phyloP scores from a whole-genome alignment of 2,888 invertebrate species.

The Corythucha ciliata region DNA sequence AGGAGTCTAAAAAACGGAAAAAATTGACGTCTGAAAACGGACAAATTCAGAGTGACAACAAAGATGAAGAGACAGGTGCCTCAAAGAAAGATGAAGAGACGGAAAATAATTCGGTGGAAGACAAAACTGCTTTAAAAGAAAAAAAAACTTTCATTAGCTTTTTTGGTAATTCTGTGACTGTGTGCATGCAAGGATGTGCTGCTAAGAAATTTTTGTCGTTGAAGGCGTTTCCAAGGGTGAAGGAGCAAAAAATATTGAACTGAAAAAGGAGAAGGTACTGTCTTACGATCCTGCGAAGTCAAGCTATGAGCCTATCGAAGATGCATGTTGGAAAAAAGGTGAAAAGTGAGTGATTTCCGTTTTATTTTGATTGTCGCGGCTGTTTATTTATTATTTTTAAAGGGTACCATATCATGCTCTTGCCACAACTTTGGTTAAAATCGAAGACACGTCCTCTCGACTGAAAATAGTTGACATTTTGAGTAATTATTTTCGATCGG shows the following conservation, averaged over 20 bases:
- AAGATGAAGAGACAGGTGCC: background rate
- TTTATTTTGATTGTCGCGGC: background rate
- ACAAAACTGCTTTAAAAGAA: background rate
- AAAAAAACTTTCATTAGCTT: background rate
- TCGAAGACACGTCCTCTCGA: constrained; percentile 75
- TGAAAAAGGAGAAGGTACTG: too few relatives aligned
- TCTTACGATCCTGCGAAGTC: constrained; percentile 62
- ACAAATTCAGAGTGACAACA: background rate
- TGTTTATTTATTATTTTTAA: constrained; percentile 43
- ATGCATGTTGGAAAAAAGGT: constrained; percentile 69
- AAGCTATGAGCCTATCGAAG: constrained; percentile 71
- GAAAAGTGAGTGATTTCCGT: constrained; percentile 49
- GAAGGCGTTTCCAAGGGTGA: background rate
- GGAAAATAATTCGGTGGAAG: background rate
- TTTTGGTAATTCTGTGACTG: too few relatives aligned
- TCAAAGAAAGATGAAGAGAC: background rate
- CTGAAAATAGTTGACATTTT: constrained; percentile 86
- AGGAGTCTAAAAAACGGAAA: background rate
- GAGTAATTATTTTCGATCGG: constrained; percentile 85
- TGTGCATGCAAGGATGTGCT: too few relatives aligned
- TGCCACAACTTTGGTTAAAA: constrained; percentile 77
- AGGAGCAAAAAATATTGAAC: too few relatives aligned
- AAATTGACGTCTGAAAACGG: background rate
- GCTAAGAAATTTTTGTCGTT: too few relatives aligned
- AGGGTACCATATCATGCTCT: constrained; percentile 90